A percentile compares a stretch with the other conserved stretches of the same genome.
Evolutionary conservation across 2,113 vertebrate species (phyloP).

Genomic region (Neopipo cinnamomea): DNA sequence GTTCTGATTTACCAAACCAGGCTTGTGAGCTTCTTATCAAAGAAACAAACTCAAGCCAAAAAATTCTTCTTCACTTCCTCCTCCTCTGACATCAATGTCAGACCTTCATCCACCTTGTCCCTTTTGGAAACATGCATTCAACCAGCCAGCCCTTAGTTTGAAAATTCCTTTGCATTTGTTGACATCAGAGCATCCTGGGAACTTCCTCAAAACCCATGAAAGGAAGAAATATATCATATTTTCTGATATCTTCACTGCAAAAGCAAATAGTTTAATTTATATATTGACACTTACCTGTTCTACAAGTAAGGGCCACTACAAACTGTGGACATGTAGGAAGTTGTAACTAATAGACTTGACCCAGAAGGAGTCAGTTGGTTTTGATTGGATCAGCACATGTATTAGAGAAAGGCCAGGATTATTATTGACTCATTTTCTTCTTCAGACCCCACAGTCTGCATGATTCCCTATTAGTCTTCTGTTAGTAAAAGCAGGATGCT

Average conservation of each 20-base stretch:
- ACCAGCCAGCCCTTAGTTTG: background rate
- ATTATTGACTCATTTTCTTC: background rate
- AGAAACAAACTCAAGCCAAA: background rate
- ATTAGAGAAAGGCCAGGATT: background rate
- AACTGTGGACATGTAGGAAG: background rate
- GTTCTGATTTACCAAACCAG: conserved; percentile 8
- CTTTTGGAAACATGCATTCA: background rate
- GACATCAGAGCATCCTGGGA: background rate
- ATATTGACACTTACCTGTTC: background rate
- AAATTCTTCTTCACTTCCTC: background rate
- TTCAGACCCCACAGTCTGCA: background rate
- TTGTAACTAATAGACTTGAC: background rate
- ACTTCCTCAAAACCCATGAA: background rate
- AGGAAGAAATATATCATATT: background rate
- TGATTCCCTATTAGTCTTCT: background rate
- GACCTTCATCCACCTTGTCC: background rate
- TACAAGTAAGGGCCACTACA: background rate
- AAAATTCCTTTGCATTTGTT: background rate
- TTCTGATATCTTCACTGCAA: background rate
- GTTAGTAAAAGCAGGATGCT: background rate
- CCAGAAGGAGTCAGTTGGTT: background rate
- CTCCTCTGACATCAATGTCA: background rate
- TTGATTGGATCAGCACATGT: background rate
- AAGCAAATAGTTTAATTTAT: background rate
- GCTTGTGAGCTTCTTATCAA: background rate